Conservation (phyloP, 2,888 invertebrate genomes). For the Scelioninae gen. 2 region DNA sequence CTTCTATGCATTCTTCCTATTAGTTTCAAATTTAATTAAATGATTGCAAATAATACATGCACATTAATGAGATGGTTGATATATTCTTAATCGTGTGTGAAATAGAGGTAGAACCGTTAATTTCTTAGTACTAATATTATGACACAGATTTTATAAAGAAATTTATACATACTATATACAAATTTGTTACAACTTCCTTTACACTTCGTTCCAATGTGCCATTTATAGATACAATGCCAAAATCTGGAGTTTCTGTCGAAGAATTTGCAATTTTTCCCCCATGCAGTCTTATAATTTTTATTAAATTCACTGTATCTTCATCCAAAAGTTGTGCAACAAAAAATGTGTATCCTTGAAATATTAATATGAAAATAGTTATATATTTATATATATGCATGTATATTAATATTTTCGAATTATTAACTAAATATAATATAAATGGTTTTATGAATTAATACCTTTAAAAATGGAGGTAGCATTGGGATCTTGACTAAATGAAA, state of each 20-base stretch:
- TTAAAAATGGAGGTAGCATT: constrained; percentile 23
- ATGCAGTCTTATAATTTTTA: constrained; percentile 77
- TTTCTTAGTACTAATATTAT: not conserved
- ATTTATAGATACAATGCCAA: constrained; percentile 80
- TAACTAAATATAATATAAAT: too few relatives aligned
- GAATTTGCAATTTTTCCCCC: constrained; percentile 77
- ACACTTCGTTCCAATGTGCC: constrained; percentile 76
- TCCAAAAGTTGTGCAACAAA: constrained; percentile 76
- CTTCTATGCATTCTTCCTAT: constrained; percentile 81
- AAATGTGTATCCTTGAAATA: constrained; percentile 70
- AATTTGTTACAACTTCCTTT: constrained; percentile 81
- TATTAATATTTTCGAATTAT: too few relatives aligned
- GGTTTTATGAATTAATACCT: too few relatives aligned
- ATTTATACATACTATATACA: constrained; percentile 80
- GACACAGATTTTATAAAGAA: too few relatives aligned
- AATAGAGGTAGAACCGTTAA: too few relatives aligned
- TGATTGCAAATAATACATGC: too few relatives aligned
- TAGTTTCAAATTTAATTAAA: not conserved
- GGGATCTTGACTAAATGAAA: constrained; percentile 68
- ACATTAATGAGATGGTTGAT: too few relatives aligned
- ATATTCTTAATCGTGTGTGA: too few relatives aligned
- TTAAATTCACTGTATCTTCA: constrained; percentile 74
- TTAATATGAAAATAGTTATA: constrained; percentile 10
- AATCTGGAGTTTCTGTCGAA: constrained; percentile 80
- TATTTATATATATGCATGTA: too few relatives aligned